A percentile compares a stretch with the other conserved stretches of the same genome.
Conservation (phyloP, 2,888 invertebrate genomes). For the Pedicia rivosa region DNA sequence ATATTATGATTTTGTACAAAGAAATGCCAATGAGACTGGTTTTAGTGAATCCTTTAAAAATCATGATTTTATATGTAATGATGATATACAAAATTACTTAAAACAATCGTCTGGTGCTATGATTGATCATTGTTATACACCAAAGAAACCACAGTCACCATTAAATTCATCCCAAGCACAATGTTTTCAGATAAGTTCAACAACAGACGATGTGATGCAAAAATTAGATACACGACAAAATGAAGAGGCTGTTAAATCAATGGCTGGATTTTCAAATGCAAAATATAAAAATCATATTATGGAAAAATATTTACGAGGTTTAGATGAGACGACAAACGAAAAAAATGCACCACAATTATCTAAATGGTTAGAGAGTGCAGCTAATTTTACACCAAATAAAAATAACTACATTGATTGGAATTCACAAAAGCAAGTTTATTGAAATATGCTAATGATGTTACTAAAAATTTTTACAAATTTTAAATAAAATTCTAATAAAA, state of each 20-base stretch:
- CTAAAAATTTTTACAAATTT: conserved; percentile 9
- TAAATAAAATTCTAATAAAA: too few relatives aligned
- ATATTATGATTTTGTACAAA: not conserved
- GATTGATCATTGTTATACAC: conserved; percentile 24
- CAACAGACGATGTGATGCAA: conserved; percentile 19
- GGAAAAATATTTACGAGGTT: conserved; percentile 38
- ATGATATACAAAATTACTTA: conserved; percentile 1
- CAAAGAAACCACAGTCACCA: too few relatives aligned
- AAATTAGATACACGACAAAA: not conserved
- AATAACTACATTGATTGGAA: conserved; percentile 53
- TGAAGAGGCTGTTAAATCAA: not conserved
- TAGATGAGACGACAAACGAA: conserved; percentile 10
- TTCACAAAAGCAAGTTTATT: conserved; percentile 20
- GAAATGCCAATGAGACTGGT: conserved; percentile 2
- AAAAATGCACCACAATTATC: conserved; percentile 43
- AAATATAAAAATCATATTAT: conserved; percentile 43
- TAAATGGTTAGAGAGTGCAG: conserved; percentile 63
- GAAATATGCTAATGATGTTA: conserved; percentile 10
- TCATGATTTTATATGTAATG: conserved; percentile 5
- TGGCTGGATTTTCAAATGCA: conserved; percentile 16
- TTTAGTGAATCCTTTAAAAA: too few relatives aligned
- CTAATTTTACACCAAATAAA: conserved; percentile 53
- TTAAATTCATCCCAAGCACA: too few relatives aligned
- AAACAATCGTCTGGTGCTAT: conserved; percentile 4
- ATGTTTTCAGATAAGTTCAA: conserved; percentile 29